phyloP scores from a whole-genome alignment of 2,113 vertebrate genomes.

The Thomomys bottae region DNA sequence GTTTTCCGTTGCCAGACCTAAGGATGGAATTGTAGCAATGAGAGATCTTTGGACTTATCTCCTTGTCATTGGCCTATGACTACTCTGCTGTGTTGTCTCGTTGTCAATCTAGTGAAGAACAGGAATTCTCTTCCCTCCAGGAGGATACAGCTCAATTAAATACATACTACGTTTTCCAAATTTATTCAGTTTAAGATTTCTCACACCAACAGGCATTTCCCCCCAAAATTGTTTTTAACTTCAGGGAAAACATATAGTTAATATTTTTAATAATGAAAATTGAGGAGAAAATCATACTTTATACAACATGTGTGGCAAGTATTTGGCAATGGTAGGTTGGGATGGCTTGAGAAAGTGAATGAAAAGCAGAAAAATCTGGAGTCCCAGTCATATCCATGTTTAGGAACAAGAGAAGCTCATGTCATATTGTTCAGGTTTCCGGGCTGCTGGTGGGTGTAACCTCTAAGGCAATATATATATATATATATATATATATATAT shows the following conservation, averaged over 20 bases:
- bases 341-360: background rate
- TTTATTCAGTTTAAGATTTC: constrained; percentile 16
- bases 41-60: background rate
- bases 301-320: background rate
- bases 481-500: no score
- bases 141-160: background rate
- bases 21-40: background rate
- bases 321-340: background rate
- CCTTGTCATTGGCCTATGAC: background rate
- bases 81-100: background rate
- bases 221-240: constrained; percentile 18
- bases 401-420: background rate
- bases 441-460: background rate
- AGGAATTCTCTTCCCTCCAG: background rate
- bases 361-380: constrained; percentile 5
- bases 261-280: constrained; percentile 11
- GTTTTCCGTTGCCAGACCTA: background rate
- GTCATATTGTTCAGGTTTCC: background rate
- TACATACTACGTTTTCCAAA: background rate
- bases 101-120: background rate
- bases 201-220: background rate
- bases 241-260: background rate
- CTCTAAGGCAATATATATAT: background rate
- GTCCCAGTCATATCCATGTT: background rate
- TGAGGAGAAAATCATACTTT: constrained; percentile 1